phyloP scores from a whole-genome alignment of 2,888 invertebrate genomes.

The Bruchidius siliquastri region DNA sequence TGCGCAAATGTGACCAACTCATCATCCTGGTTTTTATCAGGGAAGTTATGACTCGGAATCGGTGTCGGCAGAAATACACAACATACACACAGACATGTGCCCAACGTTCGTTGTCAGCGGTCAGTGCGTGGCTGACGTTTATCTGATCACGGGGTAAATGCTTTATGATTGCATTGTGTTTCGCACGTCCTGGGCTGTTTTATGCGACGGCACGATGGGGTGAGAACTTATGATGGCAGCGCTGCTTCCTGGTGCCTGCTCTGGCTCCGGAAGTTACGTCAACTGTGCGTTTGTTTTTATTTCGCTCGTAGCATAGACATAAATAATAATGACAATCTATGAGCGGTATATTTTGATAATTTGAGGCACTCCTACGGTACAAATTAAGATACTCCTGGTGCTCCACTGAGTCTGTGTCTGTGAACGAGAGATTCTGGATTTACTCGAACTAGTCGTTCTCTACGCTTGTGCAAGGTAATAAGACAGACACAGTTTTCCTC shows the following conservation, averaged over 20 bases:
- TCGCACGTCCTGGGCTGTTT: neutral
- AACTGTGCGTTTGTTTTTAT: neutral
- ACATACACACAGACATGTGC: neutral
- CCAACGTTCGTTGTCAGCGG: neutral
- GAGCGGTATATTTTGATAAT: too few species aligned
- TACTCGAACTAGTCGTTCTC: too few species aligned
- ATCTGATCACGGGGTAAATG: neutral
- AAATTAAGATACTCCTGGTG: too few species aligned
- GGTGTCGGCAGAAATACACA: neutral
- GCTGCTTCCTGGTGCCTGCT: neutral
- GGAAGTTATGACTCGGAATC: neutral
- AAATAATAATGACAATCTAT: too few species aligned
- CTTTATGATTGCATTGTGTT: neutral
- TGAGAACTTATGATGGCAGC: neutral
- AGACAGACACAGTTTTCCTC: too few species aligned
- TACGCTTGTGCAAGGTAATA: too few species aligned
- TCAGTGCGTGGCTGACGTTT: neutral
- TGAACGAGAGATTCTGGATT: too few species aligned
- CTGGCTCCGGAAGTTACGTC: neutral
- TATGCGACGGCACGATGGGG: neutral
- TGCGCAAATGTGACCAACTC: neutral
- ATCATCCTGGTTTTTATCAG: neutral
- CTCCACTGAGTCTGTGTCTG: too few species aligned
- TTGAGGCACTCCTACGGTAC: too few species aligned
- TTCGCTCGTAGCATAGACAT: too few species aligned